A percentile compares a stretch with the other conserved stretches of the same genome.
These are phyloP conservation scores for Oasisia sp. DNA, from an alignment of 2,888 invertebrate species.

Conservation along the genomic window DNA sequence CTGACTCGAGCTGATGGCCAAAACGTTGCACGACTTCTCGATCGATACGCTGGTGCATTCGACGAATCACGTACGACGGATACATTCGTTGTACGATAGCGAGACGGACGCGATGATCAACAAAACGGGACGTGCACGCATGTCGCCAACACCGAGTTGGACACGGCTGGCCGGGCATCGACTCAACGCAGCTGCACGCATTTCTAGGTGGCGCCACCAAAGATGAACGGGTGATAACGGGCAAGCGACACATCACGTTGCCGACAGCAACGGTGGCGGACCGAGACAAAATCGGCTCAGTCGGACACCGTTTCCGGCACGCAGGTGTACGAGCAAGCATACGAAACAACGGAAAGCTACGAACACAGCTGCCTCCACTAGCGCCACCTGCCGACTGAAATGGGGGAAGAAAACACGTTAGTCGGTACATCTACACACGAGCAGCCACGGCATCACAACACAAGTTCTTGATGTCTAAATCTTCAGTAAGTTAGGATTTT, in stretches of 20 bases:
- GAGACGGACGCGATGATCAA: background rate
- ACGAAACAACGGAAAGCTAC: background rate
- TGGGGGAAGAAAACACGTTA: slow-evolving; percentile 4
- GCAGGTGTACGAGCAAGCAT: background rate
- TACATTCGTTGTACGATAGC: background rate
- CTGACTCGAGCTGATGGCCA: background rate
- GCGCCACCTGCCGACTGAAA: slow-evolving; percentile 1
- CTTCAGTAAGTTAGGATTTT: background rate
- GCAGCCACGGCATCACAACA: background rate
- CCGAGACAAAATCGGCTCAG: background rate
- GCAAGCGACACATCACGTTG: slow-evolving; percentile 1
- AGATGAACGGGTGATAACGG: background rate
- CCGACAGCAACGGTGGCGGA: background rate
- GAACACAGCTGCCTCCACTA: background rate
- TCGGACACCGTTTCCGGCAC: slow-evolving; percentile 13
- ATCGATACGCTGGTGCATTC: background rate
- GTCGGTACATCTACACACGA: background rate
- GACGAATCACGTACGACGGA: background rate
- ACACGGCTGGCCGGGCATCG: background rate
- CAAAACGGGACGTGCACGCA: background rate
- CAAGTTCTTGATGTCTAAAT: background rate
- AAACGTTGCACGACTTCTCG: background rate
- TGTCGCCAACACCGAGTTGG: background rate
- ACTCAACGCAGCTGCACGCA: background rate
- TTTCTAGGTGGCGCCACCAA: background rate